Base-by-base conservation (phyloP, 1,140 invertebrate genomes). In the Callitettix versicolor region DNA sequence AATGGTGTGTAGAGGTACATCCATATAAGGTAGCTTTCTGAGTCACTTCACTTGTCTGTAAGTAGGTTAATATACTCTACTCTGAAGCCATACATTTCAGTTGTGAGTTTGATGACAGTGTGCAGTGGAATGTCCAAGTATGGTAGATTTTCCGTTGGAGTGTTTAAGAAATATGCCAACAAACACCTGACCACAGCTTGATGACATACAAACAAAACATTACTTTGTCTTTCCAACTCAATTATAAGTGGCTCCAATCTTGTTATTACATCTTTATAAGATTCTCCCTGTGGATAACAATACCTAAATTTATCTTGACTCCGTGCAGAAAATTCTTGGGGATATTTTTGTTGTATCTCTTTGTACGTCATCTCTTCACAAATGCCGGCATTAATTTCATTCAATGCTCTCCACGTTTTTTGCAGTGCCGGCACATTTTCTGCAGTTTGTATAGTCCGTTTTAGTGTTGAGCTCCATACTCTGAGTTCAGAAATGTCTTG, bases 341-440 rank as follows among this genome's bases (percentile, higher is more conserved):
- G 97, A 73, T 91, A 98, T 63, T 91, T 88, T 47, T 84, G 79
- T 60, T 91, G 83, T 58, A 99, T 99, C 72, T 99, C 94, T 66
- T 96, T 91, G 65, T 99, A 99, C 0, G 95, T 98, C 88, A 99
- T 94, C 69, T 96, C 95, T 71, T 99, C 97, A 73, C 96, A 99
- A 58, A 97, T 96, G 43, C 97, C 96, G 47, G 96, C 96, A 75
- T 99, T 94, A 59, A 99, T 98, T 77, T 99, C 97, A 72, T 99
- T 99, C 1, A 99, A 75, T 9, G 95, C 93, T 72, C 98, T 98
- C 89, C 90, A 93, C 66, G 95, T 79, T 73, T 99, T 95, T 64
- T 97, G 94, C 0, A 95, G 94, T 1, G 90, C 95, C 36, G 85
- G 78, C n/a, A 99, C 86, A 55, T 83, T 79, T 40, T 79, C 77